phyloP scores from a whole-genome alignment of 2,113 vertebrate genomes.

The Pelvicachromis taeniatus region DNA sequence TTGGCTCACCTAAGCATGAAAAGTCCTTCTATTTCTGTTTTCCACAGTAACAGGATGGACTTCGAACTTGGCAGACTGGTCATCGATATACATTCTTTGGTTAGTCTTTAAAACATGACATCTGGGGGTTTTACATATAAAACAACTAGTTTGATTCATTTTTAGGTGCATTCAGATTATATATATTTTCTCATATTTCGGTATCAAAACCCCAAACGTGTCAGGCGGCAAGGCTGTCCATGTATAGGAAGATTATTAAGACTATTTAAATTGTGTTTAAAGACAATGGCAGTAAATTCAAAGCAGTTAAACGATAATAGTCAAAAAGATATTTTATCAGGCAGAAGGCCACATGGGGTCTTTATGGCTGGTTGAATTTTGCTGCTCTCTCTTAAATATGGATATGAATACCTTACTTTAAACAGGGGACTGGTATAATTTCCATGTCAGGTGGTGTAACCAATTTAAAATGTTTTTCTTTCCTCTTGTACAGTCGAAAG shows the following conservation, averaged over 20 bases:
- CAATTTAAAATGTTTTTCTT: not conserved
- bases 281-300: not conserved
- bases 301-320: not conserved
- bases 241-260: not conserved
- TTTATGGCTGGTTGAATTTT: not conserved
- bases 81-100: not conserved
- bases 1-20: not conserved
- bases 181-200: not conserved
- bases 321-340: not conserved
- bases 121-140: not conserved
- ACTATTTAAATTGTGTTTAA: not conserved
- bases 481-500: not conserved
- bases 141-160: not conserved
- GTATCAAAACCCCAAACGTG: not conserved
- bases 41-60: not conserved
- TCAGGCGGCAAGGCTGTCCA: not conserved
- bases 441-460: not conserved
- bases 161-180: not conserved
- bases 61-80: not conserved
- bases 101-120: not conserved
- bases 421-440: not conserved
- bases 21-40: too few relatives aligned
- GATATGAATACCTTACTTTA: not conserved
- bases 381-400: too few relatives aligned
- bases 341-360: not conserved